Evolutionary conservation across 2,888 invertebrate genomes (phyloP), one percentile per base, ranked within the genome.

Genomic region (Tubulanus polymorphus): DNA sequence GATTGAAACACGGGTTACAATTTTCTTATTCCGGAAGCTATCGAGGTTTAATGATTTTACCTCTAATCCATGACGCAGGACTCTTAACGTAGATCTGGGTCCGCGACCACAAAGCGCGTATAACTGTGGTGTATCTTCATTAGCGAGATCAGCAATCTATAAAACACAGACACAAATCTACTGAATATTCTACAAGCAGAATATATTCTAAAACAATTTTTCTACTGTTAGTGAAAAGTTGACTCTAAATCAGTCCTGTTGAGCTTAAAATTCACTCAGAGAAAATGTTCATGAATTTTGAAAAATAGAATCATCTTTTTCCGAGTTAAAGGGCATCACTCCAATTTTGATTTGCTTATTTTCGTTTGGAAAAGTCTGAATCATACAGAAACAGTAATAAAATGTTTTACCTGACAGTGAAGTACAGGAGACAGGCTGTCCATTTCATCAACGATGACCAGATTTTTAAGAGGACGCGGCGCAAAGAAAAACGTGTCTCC

Each of bases 401-500:
- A n/a, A n/a, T n/a, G n/a, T 10, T 58, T 49, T 61, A 93, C 91
- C 83, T 87, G 86, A 61, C 86, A 87, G 23, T 85, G 83, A 74
- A 93, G 83, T 66, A 97, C 91, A 0, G 96, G 96, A 0, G 95
- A 93, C 20, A 96, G 84, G 6, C 94, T 95, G 73, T 96, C 95
- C 82, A 96, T 82, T 82, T 97, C 96, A 81, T 99, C 99, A 6
- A 99, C 96, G 69, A 94, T 83, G 0, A 97, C 93, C 37, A 99
- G 84, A 83, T 99, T 99, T 72, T 93, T 87, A 1, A 99, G 82
- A 0, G 90, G 87, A 66, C 97, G 84, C 1, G 97, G 96, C 1
- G 93, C 94, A 82, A 97, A 99, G 83, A 97, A 97, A 81, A 97
- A 99, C 0, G 96, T 97, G 74, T 99, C 97, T 6, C 96, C 97